Base-by-base conservation (phyloP, 2,888 invertebrate genomes). In the Gerris lacustris region DNA sequence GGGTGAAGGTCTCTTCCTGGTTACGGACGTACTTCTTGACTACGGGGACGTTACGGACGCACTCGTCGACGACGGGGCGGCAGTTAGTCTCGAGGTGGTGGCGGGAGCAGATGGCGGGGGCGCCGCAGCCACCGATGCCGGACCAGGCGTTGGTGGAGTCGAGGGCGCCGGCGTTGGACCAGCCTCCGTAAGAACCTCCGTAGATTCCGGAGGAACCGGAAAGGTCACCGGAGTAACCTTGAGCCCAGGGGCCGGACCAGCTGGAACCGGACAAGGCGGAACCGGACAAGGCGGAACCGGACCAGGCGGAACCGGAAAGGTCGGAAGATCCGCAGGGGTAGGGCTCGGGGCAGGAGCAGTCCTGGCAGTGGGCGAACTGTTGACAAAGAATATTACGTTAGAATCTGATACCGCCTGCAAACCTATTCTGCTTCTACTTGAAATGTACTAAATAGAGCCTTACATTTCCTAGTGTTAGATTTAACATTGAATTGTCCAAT, bases 21-120 rank as follows among this genome's bases (percentile, higher is more conserved):
- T 73, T 70, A 15, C 71, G 44, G 69, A 73, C 63, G 66, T 45
- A 70, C 70, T 73, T 73, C 68, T 63, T 71, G 66, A 73, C 69
- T 6, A 73, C 69, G 55, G 73, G 73, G 43, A 73, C 73, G 67
- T 73, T 64, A 55, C 66, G 68, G 55, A 73, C 45, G 67, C 72
- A 73, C 62, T 73, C 73, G 44, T 73, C 73, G 63, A 72, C 71
- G 11, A 73, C 73, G 17, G 72, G 72, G 68, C 72, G 72, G 64
- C 71, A 71, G 7, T 71, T 68, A 18, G 66, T 71, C 55, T 70
- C 67, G 63, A 73, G 31, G 11, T 68, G 71, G 68, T 73, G 73
- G 44, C 66, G 69, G 67, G 72, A 43, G 69, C 73, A 73, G 55
- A 55, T 1, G 5, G 2, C 18, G 17, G 64, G 45, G 17, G 45